A percentile compares a stretch with the other conserved stretches of the same genome.
These are phyloP conservation scores for Enhydra lutris DNA, from an alignment of 2,113 vertebrate genomes.

Conservation along the genomic window DNA sequence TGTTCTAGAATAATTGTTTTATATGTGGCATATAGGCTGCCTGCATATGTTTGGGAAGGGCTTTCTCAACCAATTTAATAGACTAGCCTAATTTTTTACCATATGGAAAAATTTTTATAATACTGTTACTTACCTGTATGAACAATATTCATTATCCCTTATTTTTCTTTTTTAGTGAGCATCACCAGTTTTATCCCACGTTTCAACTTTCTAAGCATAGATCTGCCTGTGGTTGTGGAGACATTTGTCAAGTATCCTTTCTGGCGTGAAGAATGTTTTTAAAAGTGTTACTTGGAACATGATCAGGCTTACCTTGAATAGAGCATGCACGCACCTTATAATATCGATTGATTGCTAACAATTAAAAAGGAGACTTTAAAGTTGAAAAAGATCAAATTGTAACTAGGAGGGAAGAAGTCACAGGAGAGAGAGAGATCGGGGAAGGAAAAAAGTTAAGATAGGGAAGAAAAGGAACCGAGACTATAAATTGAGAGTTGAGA, in stretches of 20 bases:
- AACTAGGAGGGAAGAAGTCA: neutral
- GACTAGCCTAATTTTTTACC: neutral
- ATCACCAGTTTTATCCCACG: constrained; percentile 96
- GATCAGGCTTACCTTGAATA: constrained; percentile 15
- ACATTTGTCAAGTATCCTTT: constrained; percentile 99
- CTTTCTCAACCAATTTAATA: constrained; percentile 26
- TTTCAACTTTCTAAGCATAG: constrained; percentile 92
- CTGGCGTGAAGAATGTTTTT: constrained; percentile 45
- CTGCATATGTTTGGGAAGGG: neutral
- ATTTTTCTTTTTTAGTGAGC: constrained; percentile 87
- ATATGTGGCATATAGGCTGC: neutral
- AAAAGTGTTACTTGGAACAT: constrained; percentile 55
- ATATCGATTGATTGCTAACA: neutral
- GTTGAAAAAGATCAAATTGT: constrained; percentile 19
- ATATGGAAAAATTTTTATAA: constrained; percentile 16
- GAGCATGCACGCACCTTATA: neutral
- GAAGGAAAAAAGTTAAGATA: neutral
- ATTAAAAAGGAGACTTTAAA: neutral
- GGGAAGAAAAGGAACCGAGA: neutral
- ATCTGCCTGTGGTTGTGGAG: constrained; percentile 94
- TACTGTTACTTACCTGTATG: constrained; percentile 22
- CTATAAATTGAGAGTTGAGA: neutral
- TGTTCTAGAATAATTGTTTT: constrained; percentile 26
- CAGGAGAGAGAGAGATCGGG: neutral
- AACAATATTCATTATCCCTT: constrained; percentile 38